Percentiles rank a stretch among this genome's conserved stretches.
phyloP scores from a whole-genome alignment of 2,113 vertebrate genomes.

The Peromyscus leucopus region DNA sequence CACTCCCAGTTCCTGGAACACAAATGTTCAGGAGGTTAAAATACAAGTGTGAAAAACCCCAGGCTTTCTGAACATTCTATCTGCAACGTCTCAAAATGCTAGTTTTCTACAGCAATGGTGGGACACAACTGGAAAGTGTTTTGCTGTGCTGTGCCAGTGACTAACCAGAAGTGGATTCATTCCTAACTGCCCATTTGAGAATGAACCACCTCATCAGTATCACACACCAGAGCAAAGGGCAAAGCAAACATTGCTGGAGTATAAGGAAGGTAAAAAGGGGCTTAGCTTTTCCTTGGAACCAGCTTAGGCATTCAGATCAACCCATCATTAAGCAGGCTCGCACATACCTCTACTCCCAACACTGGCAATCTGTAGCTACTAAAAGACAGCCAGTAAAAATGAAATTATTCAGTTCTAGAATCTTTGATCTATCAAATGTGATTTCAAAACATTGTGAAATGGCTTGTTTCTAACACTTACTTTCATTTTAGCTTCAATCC shows the following conservation, averaged over 20 bases:
- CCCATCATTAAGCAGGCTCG: constrained; percentile 10
- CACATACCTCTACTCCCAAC: constrained; percentile 18
- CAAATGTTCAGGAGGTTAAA: constrained; percentile 65
- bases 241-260: background rate
- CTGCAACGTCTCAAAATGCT: background rate
- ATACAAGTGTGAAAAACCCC: background rate
- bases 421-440: constrained; percentile 52
- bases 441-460: constrained; percentile 64
- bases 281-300: constrained; percentile 37
- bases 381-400: constrained; percentile 24
- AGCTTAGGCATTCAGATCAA: background rate
- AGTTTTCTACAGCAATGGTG: constrained; percentile 3
- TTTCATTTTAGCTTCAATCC: constrained; percentile 99
- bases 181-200: constrained; percentile 2
- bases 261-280: background rate
- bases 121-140: constrained; percentile 16
- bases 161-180: background rate
- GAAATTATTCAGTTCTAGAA: constrained; percentile 25
- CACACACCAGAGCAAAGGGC: constrained; percentile 1
- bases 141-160: constrained; percentile 33
- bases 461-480: constrained; percentile 87
- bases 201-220: background rate
- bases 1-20: constrained; percentile 96
- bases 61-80: constrained; percentile 41
- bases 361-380: constrained; percentile 9